Evolutionary conservation across 1,140 invertebrate genomes (phyloP).

Genomic region (Delia radicum): DNA sequence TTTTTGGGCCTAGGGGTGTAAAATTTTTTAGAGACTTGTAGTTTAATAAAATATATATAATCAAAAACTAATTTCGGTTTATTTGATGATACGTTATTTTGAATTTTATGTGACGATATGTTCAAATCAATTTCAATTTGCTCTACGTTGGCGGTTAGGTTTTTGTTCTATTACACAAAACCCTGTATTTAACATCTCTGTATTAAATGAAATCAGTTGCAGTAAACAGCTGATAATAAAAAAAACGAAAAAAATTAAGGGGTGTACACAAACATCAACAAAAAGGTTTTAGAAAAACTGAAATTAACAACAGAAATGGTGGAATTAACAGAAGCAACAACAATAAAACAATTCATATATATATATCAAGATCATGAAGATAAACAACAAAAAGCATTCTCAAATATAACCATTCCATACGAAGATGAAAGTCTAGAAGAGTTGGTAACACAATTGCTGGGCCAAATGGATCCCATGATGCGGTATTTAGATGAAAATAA

Average conservation of each 20-base stretch:
- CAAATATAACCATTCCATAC: slow-evolving; percentile 50
- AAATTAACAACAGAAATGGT: not conserved
- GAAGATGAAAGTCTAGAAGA: slow-evolving; percentile 50
- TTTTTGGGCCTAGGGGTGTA: too few relatives aligned
- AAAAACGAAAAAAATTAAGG: not conserved
- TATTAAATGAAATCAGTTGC: not conserved
- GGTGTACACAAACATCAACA: not conserved
- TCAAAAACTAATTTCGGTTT: too few relatives aligned
- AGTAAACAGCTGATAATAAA: not conserved
- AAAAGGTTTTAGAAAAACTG: too few relatives aligned
- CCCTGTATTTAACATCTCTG: not conserved
- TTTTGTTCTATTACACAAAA: too few relatives aligned
- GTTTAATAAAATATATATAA: too few relatives aligned
- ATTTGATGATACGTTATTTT: too few relatives aligned
- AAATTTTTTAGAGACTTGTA: too few relatives aligned
- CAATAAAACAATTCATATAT: slow-evolving; percentile 36
- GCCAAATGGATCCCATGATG: slow-evolving; percentile 55
- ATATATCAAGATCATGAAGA: slow-evolving; percentile 44
- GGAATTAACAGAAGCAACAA: not conserved
- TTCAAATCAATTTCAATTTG: too few relatives aligned
- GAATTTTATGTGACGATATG: too few relatives aligned
- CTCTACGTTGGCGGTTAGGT: too few relatives aligned
- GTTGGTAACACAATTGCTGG: slow-evolving; percentile 53
- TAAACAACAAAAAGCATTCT: slow-evolving; percentile 31
- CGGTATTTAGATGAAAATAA: slow-evolving; percentile 55